Conservation (phyloP, 2,888 invertebrate genomes). For the Hirtodrosophila trivittata region DNA sequence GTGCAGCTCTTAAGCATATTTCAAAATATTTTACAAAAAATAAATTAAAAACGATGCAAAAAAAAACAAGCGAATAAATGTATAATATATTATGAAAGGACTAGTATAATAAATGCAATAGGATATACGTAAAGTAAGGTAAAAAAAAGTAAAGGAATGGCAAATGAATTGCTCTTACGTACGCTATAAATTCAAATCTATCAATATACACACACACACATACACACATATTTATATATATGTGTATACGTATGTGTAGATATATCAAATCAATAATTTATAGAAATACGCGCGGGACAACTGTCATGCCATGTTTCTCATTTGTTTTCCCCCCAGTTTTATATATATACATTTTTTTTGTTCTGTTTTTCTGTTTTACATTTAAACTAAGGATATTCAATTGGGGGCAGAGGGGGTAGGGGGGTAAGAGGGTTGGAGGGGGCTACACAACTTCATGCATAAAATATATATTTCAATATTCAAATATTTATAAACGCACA, state of each 20-base stretch:
- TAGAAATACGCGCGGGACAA: constrained; percentile 75
- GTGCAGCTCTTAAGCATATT: constrained; percentile 31
- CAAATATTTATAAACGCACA: constrained; percentile 70
- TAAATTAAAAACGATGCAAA: constrained; percentile 5
- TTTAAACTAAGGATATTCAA: constrained; percentile 48
- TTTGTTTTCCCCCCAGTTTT: background rate
- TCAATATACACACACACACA: constrained; percentile 73
- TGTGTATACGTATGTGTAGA: background rate
- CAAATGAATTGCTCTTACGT: constrained; percentile 51
- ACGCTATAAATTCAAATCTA: constrained; percentile 65
- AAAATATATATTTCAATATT: constrained; percentile 77
- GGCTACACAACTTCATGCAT: constrained; percentile 81
- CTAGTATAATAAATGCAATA: constrained; percentile 26
- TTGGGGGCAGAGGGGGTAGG: background rate
- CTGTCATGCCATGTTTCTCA: constrained; percentile 66
- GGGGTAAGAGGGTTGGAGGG: constrained; percentile 1
- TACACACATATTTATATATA: constrained; percentile 4
- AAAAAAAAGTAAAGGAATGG: constrained; percentile 17
- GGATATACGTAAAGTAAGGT: constrained; percentile 2
- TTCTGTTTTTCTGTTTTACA: constrained; percentile 24
- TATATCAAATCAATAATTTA: constrained; percentile 75
- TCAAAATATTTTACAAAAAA: no score
- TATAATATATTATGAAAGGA: no score
- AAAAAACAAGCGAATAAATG: constrained; percentile 36
- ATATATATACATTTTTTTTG: constrained; percentile 1